Base-by-base conservation (phyloP, 2,113 vertebrate species). In the Lamprologus tigripictilis region DNA sequence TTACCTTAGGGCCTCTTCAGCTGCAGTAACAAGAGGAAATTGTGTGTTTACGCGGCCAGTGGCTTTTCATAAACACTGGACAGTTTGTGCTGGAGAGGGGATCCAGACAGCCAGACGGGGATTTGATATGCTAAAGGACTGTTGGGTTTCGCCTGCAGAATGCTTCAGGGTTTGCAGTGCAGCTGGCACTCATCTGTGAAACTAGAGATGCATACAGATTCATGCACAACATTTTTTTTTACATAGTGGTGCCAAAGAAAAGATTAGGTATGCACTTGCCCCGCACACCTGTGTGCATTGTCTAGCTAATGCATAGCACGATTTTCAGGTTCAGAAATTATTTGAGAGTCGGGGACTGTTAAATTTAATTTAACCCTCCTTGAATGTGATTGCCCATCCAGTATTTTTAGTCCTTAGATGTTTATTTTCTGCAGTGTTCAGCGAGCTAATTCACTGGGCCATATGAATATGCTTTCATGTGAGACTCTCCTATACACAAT, bases 61-160 rank as follows among this genome's bases (percentile, higher is more conserved):
- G 90, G 88, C 84, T 88, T 91, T 86, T 83, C 61, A 86, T 90
- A 89, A 93, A 88, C 78, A 86, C 86, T 21, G 80, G 76, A 55
- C 86, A 33, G 80, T 86, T 80, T 81, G 53, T 81, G 80, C 55
- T 33, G 2, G 47, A 86, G 33, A 83, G 2, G 19, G 8, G 87
- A 51, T 73, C 33, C 82, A 37, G 45, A 61, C 63, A 84, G 76
- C 51, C 88, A 83, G 80, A 35, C 33, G 7, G 45, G 84, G 84
- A 89, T 87, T 82, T 61, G 86, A 91, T 82, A 14, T 11, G 31
- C 47, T 79, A n/a, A 66, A 68, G 49, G 58, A 26, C 49, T 9
- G 68, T 86, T 63, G 81, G 80, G 57, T 35, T 86, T 63, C 7
- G 71, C 83, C 88, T 66, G 35, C 35, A 90, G 90, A 89, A 68